A percentile compares a stretch with the other conserved stretches of the same genome.
phyloP scores from a whole-genome alignment of 2,797 vertebrate species.

The Eulemur coronatus region DNA sequence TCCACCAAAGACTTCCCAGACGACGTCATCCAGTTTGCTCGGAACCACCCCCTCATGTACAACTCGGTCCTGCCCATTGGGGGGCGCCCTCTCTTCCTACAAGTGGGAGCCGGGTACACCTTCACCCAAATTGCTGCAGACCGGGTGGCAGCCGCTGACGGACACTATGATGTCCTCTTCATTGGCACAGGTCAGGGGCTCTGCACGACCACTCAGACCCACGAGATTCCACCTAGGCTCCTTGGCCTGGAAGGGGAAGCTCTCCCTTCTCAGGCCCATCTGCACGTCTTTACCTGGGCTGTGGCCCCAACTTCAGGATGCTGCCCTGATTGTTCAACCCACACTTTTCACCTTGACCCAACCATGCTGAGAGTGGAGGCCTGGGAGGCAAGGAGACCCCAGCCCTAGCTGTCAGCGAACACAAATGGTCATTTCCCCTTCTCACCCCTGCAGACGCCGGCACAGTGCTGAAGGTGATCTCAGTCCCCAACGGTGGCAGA shows the following conservation, averaged over 20 bases:
- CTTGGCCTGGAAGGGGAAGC: not conserved
- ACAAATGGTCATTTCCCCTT: not conserved
- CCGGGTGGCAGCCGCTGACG: conserved; percentile 91
- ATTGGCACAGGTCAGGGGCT: conserved; percentile 92
- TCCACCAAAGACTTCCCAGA: conserved; percentile 99
- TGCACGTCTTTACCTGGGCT: not conserved
- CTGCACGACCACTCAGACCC: not conserved
- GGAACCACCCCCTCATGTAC: conserved; percentile 98
- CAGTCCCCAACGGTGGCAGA: conserved; percentile 93
- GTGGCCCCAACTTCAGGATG: not conserved
- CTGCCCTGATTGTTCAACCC: not conserved
- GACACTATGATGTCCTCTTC: conserved; percentile 96
- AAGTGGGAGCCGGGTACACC: conserved; percentile 91
- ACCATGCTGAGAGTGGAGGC: not conserved
- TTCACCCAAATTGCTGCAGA: conserved; percentile 94
- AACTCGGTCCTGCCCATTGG: conserved; percentile 93
- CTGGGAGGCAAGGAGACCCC: not conserved
- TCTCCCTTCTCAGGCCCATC: not conserved
- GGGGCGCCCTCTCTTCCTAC: conserved; percentile 92
- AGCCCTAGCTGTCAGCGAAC: not conserved
- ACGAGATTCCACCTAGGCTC: not conserved
- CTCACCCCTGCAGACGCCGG: conserved; percentile 89
- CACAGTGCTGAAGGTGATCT: conserved; percentile 96
- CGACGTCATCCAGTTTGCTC: conserved; percentile 97
- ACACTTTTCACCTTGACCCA: not conserved